Evolutionary conservation across 2,797 vertebrate species (phyloP), one percentile per base, ranked within the genome.

Genomic region (Valencia hispanica): DNA sequence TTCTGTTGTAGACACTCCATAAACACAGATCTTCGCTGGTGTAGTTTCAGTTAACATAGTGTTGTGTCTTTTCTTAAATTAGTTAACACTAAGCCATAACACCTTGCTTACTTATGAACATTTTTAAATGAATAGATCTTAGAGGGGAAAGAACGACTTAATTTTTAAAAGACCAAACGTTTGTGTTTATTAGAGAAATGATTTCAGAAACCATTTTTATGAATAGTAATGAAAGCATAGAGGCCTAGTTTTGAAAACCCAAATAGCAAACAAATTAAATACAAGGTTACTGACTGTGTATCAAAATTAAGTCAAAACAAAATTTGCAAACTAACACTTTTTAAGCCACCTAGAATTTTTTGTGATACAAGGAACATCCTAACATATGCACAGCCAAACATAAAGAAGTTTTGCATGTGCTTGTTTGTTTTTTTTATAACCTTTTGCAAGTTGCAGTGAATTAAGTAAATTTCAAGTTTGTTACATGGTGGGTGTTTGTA

Each of bases 381-480:
- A n/a, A 57, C 25, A 8, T 57, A 27, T 65, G 61, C 9, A 65
- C 10, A 39, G 34, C 10, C 8, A 11, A 39, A 36, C 3, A 65
- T 39, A 12, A 65, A 39, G 12, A 8, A 39, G 34, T 65, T 65
- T 25, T 22, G 17, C 32, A 30, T 48, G 68, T 4, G 27, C 45
- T 34, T 30, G 6, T 69, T 53, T 57, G 3, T 30, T n/a, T 45
- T 18, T 68, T 34, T 0, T 12, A 1, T 22, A 70, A 34, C 30
- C 47, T 50, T 70, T 50, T 32, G 11, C 27, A 50, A 7, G 25
- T 65, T 65, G 20, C 10, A 65, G 18, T 39, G 1, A 36, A 65
- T 65, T 25, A 12, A 63, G 32, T 32, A 55, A 84, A 79, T 72
- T 84, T 74, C 47, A 59, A 68, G 66, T 77, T 77, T 79, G 72